Base-by-base conservation (phyloP, 2,113 vertebrate species). In the Lutjanus erythropterus region DNA sequence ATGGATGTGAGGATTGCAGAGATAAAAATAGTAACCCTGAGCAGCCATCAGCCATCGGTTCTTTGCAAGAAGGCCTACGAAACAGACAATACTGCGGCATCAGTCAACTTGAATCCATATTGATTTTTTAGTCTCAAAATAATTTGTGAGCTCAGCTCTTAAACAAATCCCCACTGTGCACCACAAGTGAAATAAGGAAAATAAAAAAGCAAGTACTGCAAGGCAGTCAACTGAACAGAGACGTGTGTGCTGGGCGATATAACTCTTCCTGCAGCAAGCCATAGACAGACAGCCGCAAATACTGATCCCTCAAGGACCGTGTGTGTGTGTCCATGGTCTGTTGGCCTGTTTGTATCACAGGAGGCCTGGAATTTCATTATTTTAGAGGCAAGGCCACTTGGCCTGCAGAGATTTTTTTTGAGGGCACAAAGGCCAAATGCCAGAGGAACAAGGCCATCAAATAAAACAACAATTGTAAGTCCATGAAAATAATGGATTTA, bases 41-140 rank as follows among this genome's bases (percentile, higher is more conserved):
- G 12, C 19, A 64, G 66, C 74, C 18, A 15, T 27, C 4, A 29
- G 33, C 60, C 7, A 46, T 46, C 71, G 58, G 58, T 58, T 49
- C 74, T 77, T 69, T 76, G 60, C 55, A 62, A 50, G 50, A 75
- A 50, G 27, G 78, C 39, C 50, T 16, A 33, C 39, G 70, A 70
- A 82, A 60, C 29, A 58, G 49, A 83, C 47, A 77, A 31, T 41
- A 33, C 61, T 65, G 53, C 47, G 59, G 39, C 61, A 81, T 86
- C 71, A 75, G 80, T 88, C 85, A 86, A 78, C 61, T 81, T 77
- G 49, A 78, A 68, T 77, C 59, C 6, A n/a, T 46, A 88, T 84
- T 10, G 86, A 90, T 87, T 78, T 79, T 65, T 41, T 49, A 5
- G n/a, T 75, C 37, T 46, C 35, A 39, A 61, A 64, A 65, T 74